Percentiles rank a stretch among this genome's conserved stretches.
Evolutionary conservation across 2,888 invertebrate species (phyloP).

Genomic region (Mesorhabditis spiculigera): DNA sequence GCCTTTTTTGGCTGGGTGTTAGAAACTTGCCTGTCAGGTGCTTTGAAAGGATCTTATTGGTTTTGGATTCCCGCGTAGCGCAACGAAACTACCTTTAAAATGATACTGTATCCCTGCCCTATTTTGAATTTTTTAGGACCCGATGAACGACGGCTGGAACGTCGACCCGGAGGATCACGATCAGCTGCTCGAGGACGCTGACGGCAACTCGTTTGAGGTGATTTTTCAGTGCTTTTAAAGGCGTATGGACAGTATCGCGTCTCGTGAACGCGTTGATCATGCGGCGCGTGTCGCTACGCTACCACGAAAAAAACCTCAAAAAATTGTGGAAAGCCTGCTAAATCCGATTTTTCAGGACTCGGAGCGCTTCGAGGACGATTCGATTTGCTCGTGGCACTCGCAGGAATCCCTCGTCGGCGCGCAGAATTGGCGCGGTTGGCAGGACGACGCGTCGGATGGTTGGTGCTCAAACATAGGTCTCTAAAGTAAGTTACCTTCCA

Average conservation of each 20-base stretch:
- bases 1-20: too few species aligned
- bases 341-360: slow-evolving; percentile 42
- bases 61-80: too few species aligned
- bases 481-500: neutral
- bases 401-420: slow-evolving; percentile 5
- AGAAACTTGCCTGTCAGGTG: too few species aligned
- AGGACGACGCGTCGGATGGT: slow-evolving; percentile 15
- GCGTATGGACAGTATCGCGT: too few species aligned
- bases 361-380: slow-evolving; percentile 49
- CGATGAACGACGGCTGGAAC: too few species aligned
- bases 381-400: slow-evolving; percentile 23
- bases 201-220: neutral
- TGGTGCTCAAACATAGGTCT: slow-evolving; percentile 20
- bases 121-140: neutral
- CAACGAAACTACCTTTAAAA: too few species aligned
- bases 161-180: neutral
- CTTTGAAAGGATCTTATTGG: too few species aligned
- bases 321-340: too few species aligned
- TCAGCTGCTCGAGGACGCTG: neutral
- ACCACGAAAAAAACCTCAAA: too few species aligned
- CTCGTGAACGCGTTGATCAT: too few species aligned
- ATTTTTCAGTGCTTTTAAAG: too few species aligned
- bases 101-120: neutral
- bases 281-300: too few species aligned
- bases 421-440: slow-evolving; percentile 27